Evolutionary conservation across 2,113 vertebrate species (phyloP), one percentile per base, ranked within the genome.

Genomic region (Garra rufa): DNA sequence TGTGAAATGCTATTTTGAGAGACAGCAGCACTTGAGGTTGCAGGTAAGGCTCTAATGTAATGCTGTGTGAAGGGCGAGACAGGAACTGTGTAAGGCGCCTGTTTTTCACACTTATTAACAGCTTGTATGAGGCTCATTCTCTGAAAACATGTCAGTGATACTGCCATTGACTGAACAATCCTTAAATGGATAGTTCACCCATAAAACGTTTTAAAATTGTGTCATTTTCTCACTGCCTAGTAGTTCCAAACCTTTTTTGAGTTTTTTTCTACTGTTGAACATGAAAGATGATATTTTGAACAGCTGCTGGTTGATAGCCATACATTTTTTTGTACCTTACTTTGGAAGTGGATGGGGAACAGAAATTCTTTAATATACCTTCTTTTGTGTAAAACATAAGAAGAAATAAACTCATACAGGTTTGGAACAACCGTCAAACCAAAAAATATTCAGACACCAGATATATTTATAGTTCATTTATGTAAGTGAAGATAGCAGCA

Each of bases 41-140:
- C 17, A 48, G 43, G 38, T 48, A 13, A 50, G 17, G 24, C 26
- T 80, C 43, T 50, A 80, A 80, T 80, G 57, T 48, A 67, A 80
- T 80, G 26, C 59, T 50, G 80, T 26, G 80, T 71, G 63, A 82
- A 70, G 77, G 8, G 52, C 3, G 41, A 81, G 43, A 81, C 43
- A 46, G 78, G 9, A 81, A 38, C 44, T 41, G 17, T 34, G 44
- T 9, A 38, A 70, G 30, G 8, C 44, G 43, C 61, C 44, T n/a
- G 43, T 14, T 34, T 61, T 69, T 69, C 78, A 81, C 61, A 50
- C 61, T 81, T 69, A 67, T 67, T 67, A 81, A 43, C 26, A 69
- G 63, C n/a, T 67, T 81, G 38, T 9, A 11, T 9, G 2, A 28
- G 41, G n/a, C 15, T 19, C 43, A 28, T 14, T 48, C 41, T 67